Evolutionary conservation across 1,140 invertebrate species (phyloP).

Genomic region (Caenorhabditis tropicalis): DNA sequence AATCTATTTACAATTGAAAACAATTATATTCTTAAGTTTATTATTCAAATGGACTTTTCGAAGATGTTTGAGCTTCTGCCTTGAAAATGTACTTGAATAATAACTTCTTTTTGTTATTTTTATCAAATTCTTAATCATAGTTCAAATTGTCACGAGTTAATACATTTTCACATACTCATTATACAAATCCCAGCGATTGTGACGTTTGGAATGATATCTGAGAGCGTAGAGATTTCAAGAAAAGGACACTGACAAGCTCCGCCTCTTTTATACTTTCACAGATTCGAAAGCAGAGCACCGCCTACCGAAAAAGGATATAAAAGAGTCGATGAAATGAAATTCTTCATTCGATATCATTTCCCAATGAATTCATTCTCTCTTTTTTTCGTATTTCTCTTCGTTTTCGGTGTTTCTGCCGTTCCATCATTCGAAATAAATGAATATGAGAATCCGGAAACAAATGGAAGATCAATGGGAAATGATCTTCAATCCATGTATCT

Average conservation of each 20-base stretch:
- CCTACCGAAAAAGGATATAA: too few species aligned
- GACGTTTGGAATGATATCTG: not conserved
- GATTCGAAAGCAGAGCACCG: too few species aligned
- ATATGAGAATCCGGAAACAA: not conserved
- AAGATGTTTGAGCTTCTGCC: not conserved
- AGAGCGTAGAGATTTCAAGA: not conserved
- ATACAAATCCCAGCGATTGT: not conserved
- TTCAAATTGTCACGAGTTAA: slow-evolving; percentile 2
- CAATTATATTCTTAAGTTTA: too few species aligned
- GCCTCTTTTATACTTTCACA: not conserved
- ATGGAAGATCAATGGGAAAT: not conserved
- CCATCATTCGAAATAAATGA: not conserved
- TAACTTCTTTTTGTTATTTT: not conserved
- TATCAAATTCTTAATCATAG: not conserved
- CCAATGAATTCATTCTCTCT: not conserved
- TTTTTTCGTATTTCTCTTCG: not conserved
- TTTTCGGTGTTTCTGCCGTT: not conserved
- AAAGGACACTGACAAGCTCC: not conserved
- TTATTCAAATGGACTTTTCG: too few species aligned
- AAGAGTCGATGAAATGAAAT: too few species aligned
- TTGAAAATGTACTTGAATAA: not conserved
- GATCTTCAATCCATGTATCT: not conserved
- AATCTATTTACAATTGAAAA: too few species aligned
- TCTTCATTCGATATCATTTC: not conserved
- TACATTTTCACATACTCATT: not conserved